Conservation (phyloP, 2,113 vertebrate genomes). For the Ammodytes dubius region DNA sequence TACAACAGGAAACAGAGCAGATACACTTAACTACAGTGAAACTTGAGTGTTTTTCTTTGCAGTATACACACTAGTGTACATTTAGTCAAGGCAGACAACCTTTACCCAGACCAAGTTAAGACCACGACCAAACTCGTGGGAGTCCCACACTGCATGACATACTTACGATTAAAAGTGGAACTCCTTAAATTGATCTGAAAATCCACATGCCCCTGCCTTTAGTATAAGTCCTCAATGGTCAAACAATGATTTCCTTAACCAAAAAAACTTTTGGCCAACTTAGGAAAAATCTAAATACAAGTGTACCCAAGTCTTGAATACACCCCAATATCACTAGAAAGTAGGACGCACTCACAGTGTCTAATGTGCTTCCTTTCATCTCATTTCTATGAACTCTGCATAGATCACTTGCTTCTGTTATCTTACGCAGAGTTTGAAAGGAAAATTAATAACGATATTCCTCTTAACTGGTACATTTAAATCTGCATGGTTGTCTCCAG, state of each 20-base stretch:
- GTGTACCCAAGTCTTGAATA: not conserved
- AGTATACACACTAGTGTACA: not conserved
- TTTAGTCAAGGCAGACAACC: too few species aligned
- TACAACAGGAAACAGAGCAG: not conserved
- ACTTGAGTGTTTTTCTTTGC: not conserved
- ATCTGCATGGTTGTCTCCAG: slow-evolving; percentile 13
- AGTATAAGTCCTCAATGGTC: too few species aligned
- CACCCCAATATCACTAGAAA: not conserved
- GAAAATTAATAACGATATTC: slow-evolving; percentile 4
- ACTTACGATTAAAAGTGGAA: too few species aligned
- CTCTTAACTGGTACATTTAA: slow-evolving; percentile 12
- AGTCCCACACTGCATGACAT: too few species aligned
- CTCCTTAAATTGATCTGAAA: too few species aligned
- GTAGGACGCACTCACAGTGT: not conserved
- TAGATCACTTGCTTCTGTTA: not conserved
- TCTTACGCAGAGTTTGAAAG: slow-evolving; percentile 24
- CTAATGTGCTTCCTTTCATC: not conserved
- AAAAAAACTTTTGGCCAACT: too few species aligned
- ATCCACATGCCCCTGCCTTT: too few species aligned
- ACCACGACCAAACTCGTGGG: too few species aligned
- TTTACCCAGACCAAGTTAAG: too few species aligned
- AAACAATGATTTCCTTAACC: too few species aligned
- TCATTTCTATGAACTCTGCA: not conserved
- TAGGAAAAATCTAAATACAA: too few species aligned
- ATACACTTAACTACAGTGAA: not conserved